Evolutionary conservation across 1,140 invertebrate genomes (phyloP).

Genomic region (Thaumatotibia leucotreta): DNA sequence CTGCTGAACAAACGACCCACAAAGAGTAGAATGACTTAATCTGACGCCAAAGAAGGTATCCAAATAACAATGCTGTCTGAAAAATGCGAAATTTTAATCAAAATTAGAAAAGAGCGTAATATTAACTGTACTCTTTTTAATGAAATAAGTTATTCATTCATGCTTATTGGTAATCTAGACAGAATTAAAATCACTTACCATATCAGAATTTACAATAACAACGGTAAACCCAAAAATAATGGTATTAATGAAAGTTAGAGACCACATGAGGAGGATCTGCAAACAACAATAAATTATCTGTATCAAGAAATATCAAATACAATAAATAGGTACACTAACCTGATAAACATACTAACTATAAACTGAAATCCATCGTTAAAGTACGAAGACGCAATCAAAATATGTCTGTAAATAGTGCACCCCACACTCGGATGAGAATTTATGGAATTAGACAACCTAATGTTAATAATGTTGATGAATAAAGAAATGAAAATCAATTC

Average conservation of each 20-base stretch:
- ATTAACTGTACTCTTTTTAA: no score
- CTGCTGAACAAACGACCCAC: conserved; percentile 33
- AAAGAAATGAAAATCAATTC: conserved; percentile 38
- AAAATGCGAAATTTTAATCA: conserved; percentile 11
- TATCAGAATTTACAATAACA: conserved; percentile 2
- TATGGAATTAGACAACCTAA: conserved; percentile 27
- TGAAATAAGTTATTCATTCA: no score
- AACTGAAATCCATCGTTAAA: conserved; percentile 38
- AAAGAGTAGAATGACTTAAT: conserved; percentile 28
- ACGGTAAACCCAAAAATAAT: conserved; percentile 22
- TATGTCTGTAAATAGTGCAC: conserved; percentile 34
- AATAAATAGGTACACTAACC: background rate
- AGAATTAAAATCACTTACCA: background rate
- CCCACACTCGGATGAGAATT: conserved; percentile 19
- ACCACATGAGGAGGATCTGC: conserved; percentile 25
- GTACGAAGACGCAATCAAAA: conserved; percentile 32
- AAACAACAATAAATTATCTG: conserved; percentile 14
- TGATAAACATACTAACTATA: conserved; percentile 26
- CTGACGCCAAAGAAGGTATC: conserved; percentile 34
- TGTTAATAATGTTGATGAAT: conserved; percentile 36
- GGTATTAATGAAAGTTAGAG: conserved; percentile 20
- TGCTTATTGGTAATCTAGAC: no score
- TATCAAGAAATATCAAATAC: background rate
- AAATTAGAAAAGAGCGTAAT: no score
- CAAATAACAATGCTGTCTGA: background rate